Evolutionary conservation across 2,888 invertebrate genomes (phyloP).

Genomic region (Horisme vitalbata): DNA sequence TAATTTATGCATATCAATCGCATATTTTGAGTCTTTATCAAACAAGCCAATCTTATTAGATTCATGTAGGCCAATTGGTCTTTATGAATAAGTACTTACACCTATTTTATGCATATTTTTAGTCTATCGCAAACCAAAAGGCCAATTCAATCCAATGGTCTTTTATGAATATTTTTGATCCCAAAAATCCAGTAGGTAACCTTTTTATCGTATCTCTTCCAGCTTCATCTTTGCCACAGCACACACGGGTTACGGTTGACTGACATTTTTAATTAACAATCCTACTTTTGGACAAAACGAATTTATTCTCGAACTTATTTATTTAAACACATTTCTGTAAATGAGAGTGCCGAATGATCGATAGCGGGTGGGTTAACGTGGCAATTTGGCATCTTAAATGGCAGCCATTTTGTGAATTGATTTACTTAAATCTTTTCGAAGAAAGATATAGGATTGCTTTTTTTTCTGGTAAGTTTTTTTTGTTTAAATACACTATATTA

Average conservation of each 20-base stretch:
- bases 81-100: no score
- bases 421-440: not conserved
- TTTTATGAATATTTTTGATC: no score
- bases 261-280: constrained; percentile 75
- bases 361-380: constrained; percentile 11
- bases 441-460: not conserved
- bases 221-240: constrained; percentile 44
- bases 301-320: constrained; percentile 23
- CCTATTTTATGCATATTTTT: no score
- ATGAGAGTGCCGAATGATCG: constrained; percentile 17
- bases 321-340: constrained; percentile 23
- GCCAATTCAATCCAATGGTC: no score
- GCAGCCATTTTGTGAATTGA: not conserved
- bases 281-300: constrained; percentile 42
- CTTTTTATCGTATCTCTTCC: not conserved
- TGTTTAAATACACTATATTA: no score
- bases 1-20: no score
- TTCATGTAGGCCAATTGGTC: no score
- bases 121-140: no score
- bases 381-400: constrained; percentile 1
- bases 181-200: no score
- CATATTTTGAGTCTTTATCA: no score
- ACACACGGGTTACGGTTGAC: constrained; percentile 50
- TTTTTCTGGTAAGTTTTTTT: no score
- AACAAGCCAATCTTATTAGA: no score